Evolutionary conservation across 2,113 vertebrate genomes (phyloP), one percentile per base, ranked within the genome.

Genomic region (Murina feae): DNA sequence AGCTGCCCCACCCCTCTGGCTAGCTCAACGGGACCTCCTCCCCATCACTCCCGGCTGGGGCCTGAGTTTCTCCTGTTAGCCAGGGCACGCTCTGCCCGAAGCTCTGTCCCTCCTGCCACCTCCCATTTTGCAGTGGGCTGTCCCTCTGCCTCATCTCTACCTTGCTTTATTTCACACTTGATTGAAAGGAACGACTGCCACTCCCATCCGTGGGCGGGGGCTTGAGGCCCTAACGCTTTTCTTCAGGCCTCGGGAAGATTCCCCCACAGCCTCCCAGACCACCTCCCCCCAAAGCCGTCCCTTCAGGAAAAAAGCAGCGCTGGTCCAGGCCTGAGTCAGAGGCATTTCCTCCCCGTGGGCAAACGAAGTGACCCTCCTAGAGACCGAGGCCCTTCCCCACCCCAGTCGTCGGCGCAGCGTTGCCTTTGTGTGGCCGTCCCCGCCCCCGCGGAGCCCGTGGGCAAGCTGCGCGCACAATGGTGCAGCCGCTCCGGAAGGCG

Each of bases 381-480:
- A 79, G n/a, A 44, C 44, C 72, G 14, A 0, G 1, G 42, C 17
- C 55, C 39, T 37, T 79, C 55, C 65, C 21, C 42, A 32, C 65
- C 58, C n/a, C 76, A 4, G 39, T 3, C 8, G 3, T 12, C 9
- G 0, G 72, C 35, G 35, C 68, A 1, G 3, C 25, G 1, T 42
- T 7, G 79, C 91, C 71, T 71, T 74, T 81, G 47, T 81, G n/a
- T 5, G 32, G 68, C 69, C 58, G 53, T 51, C 47, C 49, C 39
- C 3, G 28, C 53, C 44, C 51, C 47, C 3, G 14, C 60, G 4
- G 60, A 76, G 79, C 49, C 39, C 13, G 0, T 23, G 69, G 82
- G 25, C 39, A 79, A 76, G 55, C 82, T 2, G 75, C 4, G 10
- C n/a, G 18, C 86, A 96, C 93, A 97, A 96, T 80, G 91, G 83